These are phyloP conservation scores for Phaonia tiefii DNA, from an alignment of 2,888 invertebrate genomes.

Conservation along the genomic window DNA sequence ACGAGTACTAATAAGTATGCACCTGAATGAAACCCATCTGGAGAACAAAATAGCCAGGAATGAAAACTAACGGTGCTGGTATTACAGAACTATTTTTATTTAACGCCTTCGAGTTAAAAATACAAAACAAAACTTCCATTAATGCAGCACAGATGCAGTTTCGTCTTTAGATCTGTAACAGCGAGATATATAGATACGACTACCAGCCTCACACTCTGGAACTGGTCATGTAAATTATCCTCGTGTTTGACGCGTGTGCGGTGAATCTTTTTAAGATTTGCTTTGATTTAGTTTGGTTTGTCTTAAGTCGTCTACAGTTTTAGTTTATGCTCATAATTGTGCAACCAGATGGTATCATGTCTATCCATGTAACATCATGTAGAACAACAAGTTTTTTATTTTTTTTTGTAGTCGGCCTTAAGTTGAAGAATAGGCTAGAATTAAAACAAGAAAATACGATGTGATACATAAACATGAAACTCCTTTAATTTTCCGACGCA, in stretches of 20 bases:
- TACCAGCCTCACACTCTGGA: neutral
- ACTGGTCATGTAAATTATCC: conserved; percentile 63
- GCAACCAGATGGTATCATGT: too few relatives aligned
- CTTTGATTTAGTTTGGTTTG: neutral
- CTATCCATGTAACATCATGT: conserved; percentile 31
- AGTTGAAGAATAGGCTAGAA: neutral
- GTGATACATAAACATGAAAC: conserved; percentile 20
- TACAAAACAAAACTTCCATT: neutral
- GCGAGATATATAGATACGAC: too few relatives aligned
- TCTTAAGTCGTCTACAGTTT: neutral
- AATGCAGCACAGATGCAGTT: too few relatives aligned
- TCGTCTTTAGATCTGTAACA: conserved; percentile 31
- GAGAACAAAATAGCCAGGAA: conserved; percentile 34
- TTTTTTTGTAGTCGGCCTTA: neutral
- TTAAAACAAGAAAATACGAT: conserved; percentile 17
- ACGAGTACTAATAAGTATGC: neutral
- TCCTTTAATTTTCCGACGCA: conserved; percentile 2
- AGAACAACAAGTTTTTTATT: conserved; percentile 30
- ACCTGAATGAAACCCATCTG: conserved; percentile 21
- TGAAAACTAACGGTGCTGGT: conserved; percentile 27
- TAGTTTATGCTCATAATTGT: neutral
- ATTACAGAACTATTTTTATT: conserved; percentile 28
- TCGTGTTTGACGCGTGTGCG: conserved; percentile 61
- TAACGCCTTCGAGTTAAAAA: conserved; percentile 36
- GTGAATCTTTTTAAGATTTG: conserved; percentile 9